Conservation (phyloP, 1,140 invertebrate species). For the Tetranychus cinnabarinus region DNA sequence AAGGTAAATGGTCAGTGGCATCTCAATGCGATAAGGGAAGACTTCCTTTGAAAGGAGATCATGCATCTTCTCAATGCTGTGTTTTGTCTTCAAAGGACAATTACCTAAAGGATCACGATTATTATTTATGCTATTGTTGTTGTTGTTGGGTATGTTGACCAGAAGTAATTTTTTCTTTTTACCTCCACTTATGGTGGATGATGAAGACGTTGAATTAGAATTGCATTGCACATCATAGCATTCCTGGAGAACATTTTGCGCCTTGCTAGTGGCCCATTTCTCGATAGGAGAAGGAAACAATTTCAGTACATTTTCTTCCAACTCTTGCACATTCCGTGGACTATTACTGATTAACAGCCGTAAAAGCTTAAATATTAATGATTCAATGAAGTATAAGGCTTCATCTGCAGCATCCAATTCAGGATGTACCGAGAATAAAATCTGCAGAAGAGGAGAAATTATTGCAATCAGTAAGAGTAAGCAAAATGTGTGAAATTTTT, state of each 20-base stretch:
- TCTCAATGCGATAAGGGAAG: constrained; percentile 75
- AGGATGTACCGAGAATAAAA: constrained; percentile 53
- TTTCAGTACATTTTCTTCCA: constrained; percentile 67
- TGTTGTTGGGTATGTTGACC: not conserved
- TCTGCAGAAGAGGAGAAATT: constrained; percentile 17
- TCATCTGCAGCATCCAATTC: constrained; percentile 60
- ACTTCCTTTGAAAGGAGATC: constrained; percentile 74
- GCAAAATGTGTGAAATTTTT: not conserved
- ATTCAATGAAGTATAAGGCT: constrained; percentile 76
- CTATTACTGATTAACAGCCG: constrained; percentile 34
- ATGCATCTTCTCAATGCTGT: constrained; percentile 77
- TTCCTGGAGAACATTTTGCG: constrained; percentile 55
- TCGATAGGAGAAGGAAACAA: constrained; percentile 83
- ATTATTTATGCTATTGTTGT: constrained; percentile 21
- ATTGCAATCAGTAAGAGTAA: not conserved
- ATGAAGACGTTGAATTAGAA: not conserved
- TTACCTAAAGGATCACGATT: constrained; percentile 20
- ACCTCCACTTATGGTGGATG: not conserved
- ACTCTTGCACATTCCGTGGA: constrained; percentile 34
- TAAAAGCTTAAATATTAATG: constrained; percentile 60
- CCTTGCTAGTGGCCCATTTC: constrained; percentile 69
- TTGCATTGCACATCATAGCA: constrained; percentile 17
- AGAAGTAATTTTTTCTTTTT: not conserved
- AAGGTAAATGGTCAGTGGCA: constrained; percentile 65
- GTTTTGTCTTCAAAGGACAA: constrained; percentile 25